These are phyloP conservation scores for Chondrilla cf. caribensis DNA, from an alignment of 37 sponge, comb jelly and placozoan species.

Conservation along the genomic window DNA sequence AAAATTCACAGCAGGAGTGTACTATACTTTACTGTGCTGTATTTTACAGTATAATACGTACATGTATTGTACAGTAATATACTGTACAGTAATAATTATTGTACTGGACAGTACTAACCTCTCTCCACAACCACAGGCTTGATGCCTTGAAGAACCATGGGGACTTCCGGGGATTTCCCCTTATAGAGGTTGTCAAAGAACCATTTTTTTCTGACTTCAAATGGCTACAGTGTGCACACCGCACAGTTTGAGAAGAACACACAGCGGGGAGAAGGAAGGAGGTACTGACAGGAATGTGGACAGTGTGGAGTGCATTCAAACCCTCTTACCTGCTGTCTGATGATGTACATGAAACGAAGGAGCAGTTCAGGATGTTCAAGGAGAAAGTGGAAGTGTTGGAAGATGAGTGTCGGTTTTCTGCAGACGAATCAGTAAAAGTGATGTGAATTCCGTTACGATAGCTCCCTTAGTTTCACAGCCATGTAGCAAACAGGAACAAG, in stretches of 20 bases:
- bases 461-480: too few species aligned
- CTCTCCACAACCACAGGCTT: conserved; percentile 68
- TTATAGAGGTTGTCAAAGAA: conserved; percentile 94
- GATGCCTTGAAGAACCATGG: conserved; percentile 26
- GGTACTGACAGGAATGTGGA: too few species aligned
- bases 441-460: background rate
- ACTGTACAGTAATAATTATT: too few species aligned
- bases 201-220: conserved; percentile 88
- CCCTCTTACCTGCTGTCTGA: conserved; percentile 54
- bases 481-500: too few species aligned
- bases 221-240: conserved; percentile 39
- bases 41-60: too few species aligned
- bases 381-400: conserved; percentile 89
- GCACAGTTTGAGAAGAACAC: background rate
- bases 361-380: conserved; percentile 67
- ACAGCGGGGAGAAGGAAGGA: background rate
- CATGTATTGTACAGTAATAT: too few species aligned
- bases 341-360: conserved; percentile 71
- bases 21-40: background rate
- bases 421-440: background rate
- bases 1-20: background rate
- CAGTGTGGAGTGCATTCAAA: too few species aligned
- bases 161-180: conserved; percentile 45
- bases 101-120: too few species aligned
- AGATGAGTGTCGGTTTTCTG: conserved; percentile 81